Evolutionary conservation across 2,113 vertebrate species (phyloP), one percentile per base, ranked within the genome.

Genomic region (Petroica traversi): DNA sequence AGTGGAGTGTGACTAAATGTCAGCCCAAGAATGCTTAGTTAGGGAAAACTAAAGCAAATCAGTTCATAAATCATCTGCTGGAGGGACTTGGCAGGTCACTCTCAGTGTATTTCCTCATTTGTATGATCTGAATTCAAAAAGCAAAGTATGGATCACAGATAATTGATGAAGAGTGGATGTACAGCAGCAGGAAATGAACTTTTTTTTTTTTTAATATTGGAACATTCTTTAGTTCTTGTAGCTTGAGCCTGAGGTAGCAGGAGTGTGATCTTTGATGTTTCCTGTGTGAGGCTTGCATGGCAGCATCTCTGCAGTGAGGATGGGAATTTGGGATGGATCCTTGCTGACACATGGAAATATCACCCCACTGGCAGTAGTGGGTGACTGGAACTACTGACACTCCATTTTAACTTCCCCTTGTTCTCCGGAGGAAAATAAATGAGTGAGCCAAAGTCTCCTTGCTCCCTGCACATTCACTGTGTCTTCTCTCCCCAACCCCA

Each of bases 31-130:
- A 94, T 85, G 93, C 95, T 96, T 97, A 94, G 78, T 90, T 95
- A 93, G 92, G 94, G 89, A 96, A 97, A 97, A 94, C 85, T 96
- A 88, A 93, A 93, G 93, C 85, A 94, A 96, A 96, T 95, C 96
- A 96, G 88, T 96, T 96, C 95, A 97, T 97, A 96, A 96, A 97
- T 97, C 93, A 96, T 96, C 74, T 85, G 75, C 89, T 77, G 93
- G 91, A 94, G 43, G 85, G 71, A 73, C 93, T 92, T 97, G 96
- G 92, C 96, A 96, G 96, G 95, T 95, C 92, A 93, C 82, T 96
- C 59, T n/a, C 58, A 83, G 92, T 85, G 78, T 88, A 91, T 96
- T 96, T 96, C 89, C 91, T 91, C 88, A 76, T 96, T 93, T 90
- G 48, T 93, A 80, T 94, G 92, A 79, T 93, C 89, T 96, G 85